Base-by-base conservation (phyloP, 2,797 vertebrate species). In the Oreochromis grahami region DNA sequence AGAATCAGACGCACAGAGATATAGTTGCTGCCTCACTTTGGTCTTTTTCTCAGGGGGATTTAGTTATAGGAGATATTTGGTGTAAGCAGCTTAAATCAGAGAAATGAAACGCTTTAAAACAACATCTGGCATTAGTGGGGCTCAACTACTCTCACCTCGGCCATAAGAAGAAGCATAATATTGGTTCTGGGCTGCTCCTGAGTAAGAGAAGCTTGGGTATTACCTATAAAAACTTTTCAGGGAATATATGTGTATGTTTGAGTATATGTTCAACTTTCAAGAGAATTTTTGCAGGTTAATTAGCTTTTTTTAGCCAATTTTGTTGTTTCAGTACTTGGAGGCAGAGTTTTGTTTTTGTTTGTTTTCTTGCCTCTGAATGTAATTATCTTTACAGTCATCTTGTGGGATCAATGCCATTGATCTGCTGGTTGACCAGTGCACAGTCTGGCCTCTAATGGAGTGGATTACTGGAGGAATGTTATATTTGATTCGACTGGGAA, bases 381-480 rank as follows among this genome's bases (percentile, higher is more conserved):
- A 89, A 93, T 94, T 93, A 87, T 76, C 65, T 74, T 63, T 58
- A 36, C 50, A 80, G 80, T 84, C 11, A 81, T 76, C 50, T 45
- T 14, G 51, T 70, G 56, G 82, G 88, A 85, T 91, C 87, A 51
- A 68, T 83, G 79, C 11, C 88, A 92, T 91, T 90, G 93, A 94
- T 94, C 84, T 86, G 80, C 79, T 87, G 72, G 53, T 87, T 89
- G 80, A 58, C 50, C 8, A 4, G 53, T 82, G 53, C 77, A 79
- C 81, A 63, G 55, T 80, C 36, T 5, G 11, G 77, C 63, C 74
- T 78, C 65, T 88, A 87, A 90, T 92, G 85, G 84, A 78, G 84
- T 76, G 77, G 84, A 90, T 92, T 90, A 89, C 76, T 63, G 13
- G 29, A 90, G 86, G 79, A 92, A 91, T 93, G 84, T 85, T 85